A percentile compares a stretch with the other conserved stretches of the same genome.
Evolutionary conservation across 2,888 invertebrate species (phyloP).

Genomic region (Diachrysia chrysitis): DNA sequence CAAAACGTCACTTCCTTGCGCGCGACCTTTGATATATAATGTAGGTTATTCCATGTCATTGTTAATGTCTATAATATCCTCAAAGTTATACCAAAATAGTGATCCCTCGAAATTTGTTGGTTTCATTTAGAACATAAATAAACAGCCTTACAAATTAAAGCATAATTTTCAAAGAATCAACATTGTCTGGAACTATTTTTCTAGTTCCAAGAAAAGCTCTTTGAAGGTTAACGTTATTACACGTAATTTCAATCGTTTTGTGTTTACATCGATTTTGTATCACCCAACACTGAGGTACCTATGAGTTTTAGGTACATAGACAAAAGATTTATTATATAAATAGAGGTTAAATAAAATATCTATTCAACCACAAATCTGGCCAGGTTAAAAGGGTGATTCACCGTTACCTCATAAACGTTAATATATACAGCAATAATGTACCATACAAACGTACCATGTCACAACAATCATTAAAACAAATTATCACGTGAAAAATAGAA

Average conservation of each 20-base stretch:
- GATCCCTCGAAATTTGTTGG: background rate
- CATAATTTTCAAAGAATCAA: background rate
- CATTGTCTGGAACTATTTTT: slow-evolving; percentile 3
- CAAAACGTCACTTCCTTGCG: slow-evolving; percentile 4
- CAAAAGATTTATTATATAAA: no score
- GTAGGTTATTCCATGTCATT: background rate
- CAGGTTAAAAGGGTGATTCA: slow-evolving; percentile 4
- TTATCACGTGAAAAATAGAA: slow-evolving; percentile 39
- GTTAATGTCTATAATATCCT: no score
- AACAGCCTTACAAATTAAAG: background rate
- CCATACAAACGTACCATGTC: slow-evolving; percentile 23
- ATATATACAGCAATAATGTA: slow-evolving; percentile 5
- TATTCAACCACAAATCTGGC: background rate
- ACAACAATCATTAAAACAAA: slow-evolving; percentile 43
- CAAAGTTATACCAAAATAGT: no score
- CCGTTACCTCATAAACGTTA: background rate
- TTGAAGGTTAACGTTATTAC: background rate
- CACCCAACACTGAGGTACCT: background rate
- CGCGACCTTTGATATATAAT: slow-evolving; percentile 1
- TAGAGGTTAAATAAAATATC: background rate
- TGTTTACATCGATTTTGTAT: background rate
- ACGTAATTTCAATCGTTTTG: background rate
- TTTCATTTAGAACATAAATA: background rate
- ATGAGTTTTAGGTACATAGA: no score
- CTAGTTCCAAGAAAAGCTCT: slow-evolving; percentile 1